A percentile compares a stretch with the other conserved stretches of the same genome.
Evolutionary conservation across 2,797 vertebrate genomes (phyloP).

Genomic region (Falco cherrug): DNA sequence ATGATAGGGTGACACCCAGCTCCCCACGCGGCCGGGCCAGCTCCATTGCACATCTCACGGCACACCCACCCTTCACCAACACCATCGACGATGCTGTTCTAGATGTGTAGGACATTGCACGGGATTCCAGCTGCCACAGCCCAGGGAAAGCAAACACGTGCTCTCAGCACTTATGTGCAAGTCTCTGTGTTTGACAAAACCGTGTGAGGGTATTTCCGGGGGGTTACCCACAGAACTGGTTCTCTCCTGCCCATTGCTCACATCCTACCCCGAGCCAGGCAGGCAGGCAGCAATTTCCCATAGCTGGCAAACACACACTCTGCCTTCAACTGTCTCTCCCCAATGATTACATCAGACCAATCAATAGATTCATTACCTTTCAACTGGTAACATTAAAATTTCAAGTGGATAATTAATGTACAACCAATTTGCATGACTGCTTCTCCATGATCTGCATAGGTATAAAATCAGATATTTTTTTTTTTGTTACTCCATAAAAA

Average conservation of each 20-base stretch:
- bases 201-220: accelerated
- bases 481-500: background rate
- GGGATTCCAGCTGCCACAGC: background rate
- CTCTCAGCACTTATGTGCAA: accelerated
- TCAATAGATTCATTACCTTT: background rate
- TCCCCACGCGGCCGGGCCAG: background rate
- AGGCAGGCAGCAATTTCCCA: too few relatives aligned
- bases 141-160: accelerated
- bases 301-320: background rate
- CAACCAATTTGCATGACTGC: background rate
- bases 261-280: accelerated
- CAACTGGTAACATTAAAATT: accelerated
- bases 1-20: background rate
- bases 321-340: background rate
- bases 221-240: background rate
- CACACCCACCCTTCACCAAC: background rate
- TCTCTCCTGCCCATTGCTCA: accelerated
- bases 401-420: background rate
- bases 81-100: accelerated
- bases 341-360: background rate
- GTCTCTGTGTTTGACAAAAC: accelerated
- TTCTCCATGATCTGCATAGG: background rate
- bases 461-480: too few relatives aligned
- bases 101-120: accelerated
- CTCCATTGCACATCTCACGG: background rate